Conservation (phyloP, 2,888 invertebrate species). For the Steinernema carpocapsae region DNA sequence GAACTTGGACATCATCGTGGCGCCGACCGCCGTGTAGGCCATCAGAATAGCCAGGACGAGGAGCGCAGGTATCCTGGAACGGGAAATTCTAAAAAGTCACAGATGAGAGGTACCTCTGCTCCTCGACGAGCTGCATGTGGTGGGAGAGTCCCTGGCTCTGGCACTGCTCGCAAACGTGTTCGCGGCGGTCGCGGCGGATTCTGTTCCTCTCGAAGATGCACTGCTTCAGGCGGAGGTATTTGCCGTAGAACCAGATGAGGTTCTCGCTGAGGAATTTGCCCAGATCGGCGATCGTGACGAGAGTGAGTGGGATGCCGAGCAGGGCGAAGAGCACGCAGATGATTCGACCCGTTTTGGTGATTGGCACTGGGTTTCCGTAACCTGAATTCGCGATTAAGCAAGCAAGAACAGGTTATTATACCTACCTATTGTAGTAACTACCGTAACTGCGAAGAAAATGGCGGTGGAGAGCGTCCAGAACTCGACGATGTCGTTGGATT, state of each 20-base stretch:
- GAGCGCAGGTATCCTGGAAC: conserved; percentile 66
- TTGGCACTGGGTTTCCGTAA: conserved; percentile 69
- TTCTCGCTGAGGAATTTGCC: conserved; percentile 69
- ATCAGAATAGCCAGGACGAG: conserved; percentile 67
- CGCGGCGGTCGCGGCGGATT: conserved; percentile 47
- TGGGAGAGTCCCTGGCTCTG: conserved; percentile 59
- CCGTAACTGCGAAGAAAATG: conserved; percentile 69
- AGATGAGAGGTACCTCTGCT: conserved; percentile 50
- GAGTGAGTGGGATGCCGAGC: conserved; percentile 68
- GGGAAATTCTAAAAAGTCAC: background rate
- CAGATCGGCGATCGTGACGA: conserved; percentile 69
- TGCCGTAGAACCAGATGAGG: conserved; percentile 67
- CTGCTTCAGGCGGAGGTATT: conserved; percentile 64
- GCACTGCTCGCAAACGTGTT: conserved; percentile 67
- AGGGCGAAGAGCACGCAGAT: conserved; percentile 66
- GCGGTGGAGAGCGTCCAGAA: conserved; percentile 69
- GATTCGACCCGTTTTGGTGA: conserved; percentile 64
- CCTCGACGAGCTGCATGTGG: conserved; percentile 63
- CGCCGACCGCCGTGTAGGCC: conserved; percentile 68
- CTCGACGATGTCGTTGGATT: conserved; percentile 63
- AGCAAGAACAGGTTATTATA: too few species aligned
- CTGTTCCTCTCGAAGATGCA: conserved; percentile 10
- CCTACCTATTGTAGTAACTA: conserved; percentile 67
- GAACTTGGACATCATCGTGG: conserved; percentile 66
- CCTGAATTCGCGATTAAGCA: conserved; percentile 48